Evolutionary conservation across 1,140 invertebrate species (phyloP).

Genomic region (Acarapis woodi): DNA sequence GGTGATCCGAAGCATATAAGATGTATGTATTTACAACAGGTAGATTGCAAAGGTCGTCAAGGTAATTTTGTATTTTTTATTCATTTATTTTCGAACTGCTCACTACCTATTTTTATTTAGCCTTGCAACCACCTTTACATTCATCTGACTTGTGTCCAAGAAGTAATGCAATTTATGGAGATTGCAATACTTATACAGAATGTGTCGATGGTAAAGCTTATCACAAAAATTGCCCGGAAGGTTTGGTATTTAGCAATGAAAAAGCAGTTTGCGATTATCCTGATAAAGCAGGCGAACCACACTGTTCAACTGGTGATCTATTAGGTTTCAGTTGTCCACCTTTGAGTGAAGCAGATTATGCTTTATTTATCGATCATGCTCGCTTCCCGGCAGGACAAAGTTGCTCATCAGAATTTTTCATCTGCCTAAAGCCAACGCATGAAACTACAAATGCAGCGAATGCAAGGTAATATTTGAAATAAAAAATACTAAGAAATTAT

Average conservation of each 20-base stretch:
- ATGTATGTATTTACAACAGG: conserved; percentile 45
- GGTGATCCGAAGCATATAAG: conserved; percentile 13
- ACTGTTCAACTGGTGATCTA: conserved; percentile 42
- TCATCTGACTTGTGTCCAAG: conserved; percentile 26
- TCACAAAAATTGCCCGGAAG: conserved; percentile 43
- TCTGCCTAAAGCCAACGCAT: too few relatives aligned
- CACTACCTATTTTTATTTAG: too few relatives aligned
- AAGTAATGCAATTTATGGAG: conserved; percentile 30
- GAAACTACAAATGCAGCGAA: too few relatives aligned
- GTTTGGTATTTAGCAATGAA: conserved; percentile 58
- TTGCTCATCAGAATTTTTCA: too few relatives aligned
- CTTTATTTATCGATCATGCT: conserved; percentile 25
- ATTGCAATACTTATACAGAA: conserved; percentile 60
- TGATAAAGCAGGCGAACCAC: conserved; percentile 68
- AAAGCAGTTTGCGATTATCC: conserved; percentile 65
- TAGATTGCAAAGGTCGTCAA: conserved; percentile 39
- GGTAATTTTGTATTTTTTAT: conserved; percentile 36
- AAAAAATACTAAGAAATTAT: too few relatives aligned
- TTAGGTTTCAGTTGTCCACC: conserved; percentile 49
- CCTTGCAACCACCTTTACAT: too few relatives aligned
- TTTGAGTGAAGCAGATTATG: conserved; percentile 23
- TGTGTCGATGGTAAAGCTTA: conserved; percentile 52
- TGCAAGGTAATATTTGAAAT: too few relatives aligned
- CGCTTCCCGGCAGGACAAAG: too few relatives aligned
- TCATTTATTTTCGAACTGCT: too few relatives aligned